Base-by-base conservation (phyloP, 2,113 vertebrate species). In the Marmota flaviventris region DNA sequence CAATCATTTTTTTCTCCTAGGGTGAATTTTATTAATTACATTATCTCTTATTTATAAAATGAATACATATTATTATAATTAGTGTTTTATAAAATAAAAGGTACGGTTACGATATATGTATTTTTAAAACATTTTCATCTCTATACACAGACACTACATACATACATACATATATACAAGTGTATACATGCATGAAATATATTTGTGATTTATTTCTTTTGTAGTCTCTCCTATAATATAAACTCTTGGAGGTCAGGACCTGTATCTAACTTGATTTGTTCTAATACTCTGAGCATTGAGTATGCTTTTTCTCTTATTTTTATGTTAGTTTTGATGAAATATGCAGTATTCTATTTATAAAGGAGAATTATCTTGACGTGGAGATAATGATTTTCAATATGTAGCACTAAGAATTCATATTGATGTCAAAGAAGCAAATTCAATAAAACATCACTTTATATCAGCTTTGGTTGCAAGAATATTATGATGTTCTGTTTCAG, bases 321-420 rank as follows among this genome's bases (percentile, higher is more conserved):
- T 89, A 67, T 95, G n/a, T 94, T 92, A 22, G 20, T 77, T 94
- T 96, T 96, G 82, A 87, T 95, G 34, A 93, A 97, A 93, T 63
- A 93, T 45, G 4, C 51, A 67, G 22, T 77, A 84, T 93, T 95
- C 61, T 97, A 81, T 95, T 97, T 93, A 90, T 94, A 94, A 94
- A 97, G 48, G 51, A 24, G 86, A 73, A 93, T 97, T 93, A 93
- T 95, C 93, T 96, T 91, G 72, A 87, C 58, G 77, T 76, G 77
- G 61, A 93, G 96, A 97, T 94, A 98, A 93, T 92, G 86, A 95
- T 98, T 98, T 98, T 97, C 93, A 96, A 82, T 96, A 93, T 97
- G 76, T 96, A 97, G 16, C 48, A 70, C 75, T 96, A 93, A 94
- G 85, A 81, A 91, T 94, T 96, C 79, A 87, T 94, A 87, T 82